Evolutionary conservation across 1,140 invertebrate genomes (phyloP).

Genomic region (Drosophila tristis): DNA sequence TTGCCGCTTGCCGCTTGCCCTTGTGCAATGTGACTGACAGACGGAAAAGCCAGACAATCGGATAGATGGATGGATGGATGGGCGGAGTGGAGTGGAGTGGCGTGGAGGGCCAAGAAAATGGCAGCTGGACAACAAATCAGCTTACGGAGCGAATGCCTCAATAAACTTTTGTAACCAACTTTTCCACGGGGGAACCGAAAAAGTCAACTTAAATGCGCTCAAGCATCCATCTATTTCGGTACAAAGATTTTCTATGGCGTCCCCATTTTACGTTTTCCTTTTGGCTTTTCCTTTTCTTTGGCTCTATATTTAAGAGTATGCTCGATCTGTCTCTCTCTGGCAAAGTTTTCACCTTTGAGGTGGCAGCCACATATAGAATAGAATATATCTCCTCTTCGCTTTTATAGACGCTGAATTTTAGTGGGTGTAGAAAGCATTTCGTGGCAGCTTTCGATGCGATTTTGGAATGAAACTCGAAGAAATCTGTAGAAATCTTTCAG

Average conservation of each 20-base stretch:
- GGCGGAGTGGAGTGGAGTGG: no score
- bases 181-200: constrained; percentile 11
- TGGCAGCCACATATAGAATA: constrained; percentile 48
- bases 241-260: constrained; percentile 71
- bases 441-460: constrained; percentile 10
- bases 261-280: constrained; percentile 63
- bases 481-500: neutral
- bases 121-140: constrained; percentile 58
- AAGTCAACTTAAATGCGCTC: constrained; percentile 62
- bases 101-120: constrained; percentile 11
- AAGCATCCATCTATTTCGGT: constrained; percentile 67
- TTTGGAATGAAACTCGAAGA: constrained; percentile 4
- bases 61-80: no score
- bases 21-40: constrained; percentile 59
- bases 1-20: constrained; percentile 65
- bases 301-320: constrained; percentile 7
- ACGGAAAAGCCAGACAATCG: constrained; percentile 1
- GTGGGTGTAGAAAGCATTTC: constrained; percentile 38
- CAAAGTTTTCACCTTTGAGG: constrained; percentile 79
- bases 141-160: constrained; percentile 54
- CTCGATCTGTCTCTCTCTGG: constrained; percentile 13
- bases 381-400: constrained; percentile 18
- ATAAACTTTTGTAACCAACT: constrained; percentile 61
- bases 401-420: constrained; percentile 26
- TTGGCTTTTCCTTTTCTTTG: neutral